Conservation (phyloP, 2,113 vertebrate genomes). For the Romanogobio albipinnatus region DNA sequence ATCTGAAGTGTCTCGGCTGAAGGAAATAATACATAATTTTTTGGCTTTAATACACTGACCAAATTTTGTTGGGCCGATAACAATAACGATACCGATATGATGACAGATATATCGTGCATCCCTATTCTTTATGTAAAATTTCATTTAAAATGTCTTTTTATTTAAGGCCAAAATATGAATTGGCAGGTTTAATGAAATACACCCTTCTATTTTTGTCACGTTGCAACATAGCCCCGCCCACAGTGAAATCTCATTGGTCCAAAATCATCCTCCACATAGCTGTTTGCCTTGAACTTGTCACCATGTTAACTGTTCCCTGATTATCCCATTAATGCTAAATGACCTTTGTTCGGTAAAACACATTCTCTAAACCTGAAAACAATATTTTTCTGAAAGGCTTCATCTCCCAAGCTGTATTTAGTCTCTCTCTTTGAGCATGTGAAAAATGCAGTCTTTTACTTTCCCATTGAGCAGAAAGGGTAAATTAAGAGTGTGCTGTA, state of each 20-base stretch:
- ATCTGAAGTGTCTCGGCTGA: no score
- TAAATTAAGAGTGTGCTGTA: constrained; percentile 60
- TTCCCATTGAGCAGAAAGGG: constrained; percentile 50
- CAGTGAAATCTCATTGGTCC: constrained; percentile 1
- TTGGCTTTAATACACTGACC: no score
- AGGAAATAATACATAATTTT: no score
- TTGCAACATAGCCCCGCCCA: neutral
- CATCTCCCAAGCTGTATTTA: constrained; percentile 42
- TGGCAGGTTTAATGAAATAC: neutral
- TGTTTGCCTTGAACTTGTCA: neutral
- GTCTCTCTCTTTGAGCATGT: constrained; percentile 46
- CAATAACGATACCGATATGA: no score
- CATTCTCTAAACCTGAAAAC: neutral
- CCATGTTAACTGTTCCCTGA: neutral
- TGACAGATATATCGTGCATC: no score
- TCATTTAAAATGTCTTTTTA: no score
- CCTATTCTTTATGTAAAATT: no score
- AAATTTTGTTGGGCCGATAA: no score
- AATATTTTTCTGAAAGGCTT: neutral
- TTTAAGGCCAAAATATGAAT: neutral
- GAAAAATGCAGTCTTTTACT: constrained; percentile 58
- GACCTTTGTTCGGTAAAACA: neutral
- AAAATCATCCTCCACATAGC: neutral
- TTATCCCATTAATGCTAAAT: constrained; percentile 6
- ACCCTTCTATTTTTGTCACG: neutral